phyloP scores from a whole-genome alignment of 1,140 invertebrate species.

The Cataglyphis hispanica region DNA sequence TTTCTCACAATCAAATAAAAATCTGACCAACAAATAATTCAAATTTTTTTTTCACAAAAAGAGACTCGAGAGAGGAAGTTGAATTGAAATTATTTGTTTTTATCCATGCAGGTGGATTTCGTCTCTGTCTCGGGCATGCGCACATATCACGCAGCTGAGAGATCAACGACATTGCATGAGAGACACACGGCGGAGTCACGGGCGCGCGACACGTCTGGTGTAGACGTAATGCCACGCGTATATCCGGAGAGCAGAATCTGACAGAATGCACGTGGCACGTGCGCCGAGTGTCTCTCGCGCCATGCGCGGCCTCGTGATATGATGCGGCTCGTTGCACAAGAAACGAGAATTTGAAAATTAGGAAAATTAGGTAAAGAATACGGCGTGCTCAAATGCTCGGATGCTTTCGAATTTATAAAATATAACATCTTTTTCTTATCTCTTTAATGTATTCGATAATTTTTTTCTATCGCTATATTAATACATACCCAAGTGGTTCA shows the following conservation, averaged over 20 bases:
- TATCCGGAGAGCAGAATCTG: slow-evolving; percentile 81
- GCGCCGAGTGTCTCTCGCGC: slow-evolving; percentile 51
- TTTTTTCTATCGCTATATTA: neutral
- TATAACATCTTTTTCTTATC: slow-evolving; percentile 12
- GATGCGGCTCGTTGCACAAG: slow-evolving; percentile 3
- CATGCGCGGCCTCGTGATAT: slow-evolving; percentile 18
- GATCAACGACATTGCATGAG: neutral
- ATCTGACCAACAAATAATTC: neutral
- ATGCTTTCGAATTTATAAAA: neutral
- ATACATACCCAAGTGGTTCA: neutral
- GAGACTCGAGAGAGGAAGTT: too few species aligned
- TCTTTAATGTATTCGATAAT: neutral
- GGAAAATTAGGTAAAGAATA: neutral
- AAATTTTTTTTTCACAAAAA: neutral
- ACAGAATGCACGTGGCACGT: slow-evolving; percentile 65
- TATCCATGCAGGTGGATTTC: neutral
- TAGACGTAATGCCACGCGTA: slow-evolving; percentile 81
- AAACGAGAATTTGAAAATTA: neutral
- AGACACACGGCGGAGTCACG: slow-evolving; percentile 44
- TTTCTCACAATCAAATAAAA: neutral
- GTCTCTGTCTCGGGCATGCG: neutral
- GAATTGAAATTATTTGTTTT: neutral
- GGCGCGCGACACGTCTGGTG: slow-evolving; percentile 74
- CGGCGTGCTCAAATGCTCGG: neutral
- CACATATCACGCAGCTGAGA: neutral